Conservation (phyloP, 2,113 vertebrate genomes). For the Rhinoderma darwinii region DNA sequence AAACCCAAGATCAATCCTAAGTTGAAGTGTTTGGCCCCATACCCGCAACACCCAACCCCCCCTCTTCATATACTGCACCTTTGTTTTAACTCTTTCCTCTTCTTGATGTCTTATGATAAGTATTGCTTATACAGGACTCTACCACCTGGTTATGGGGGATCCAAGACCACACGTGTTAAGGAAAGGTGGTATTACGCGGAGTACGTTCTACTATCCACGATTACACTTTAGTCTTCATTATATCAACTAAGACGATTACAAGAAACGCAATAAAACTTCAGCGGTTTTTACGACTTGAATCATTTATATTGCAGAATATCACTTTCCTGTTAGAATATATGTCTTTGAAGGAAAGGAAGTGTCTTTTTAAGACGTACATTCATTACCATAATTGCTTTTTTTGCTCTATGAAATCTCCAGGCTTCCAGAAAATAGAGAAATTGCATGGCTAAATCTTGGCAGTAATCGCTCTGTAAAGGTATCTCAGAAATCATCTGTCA, state of each 20-base stretch:
- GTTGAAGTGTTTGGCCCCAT: no score
- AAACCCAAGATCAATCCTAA: no score
- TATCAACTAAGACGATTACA: neutral
- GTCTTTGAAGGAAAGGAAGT: neutral
- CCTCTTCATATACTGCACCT: no score
- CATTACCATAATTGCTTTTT: constrained; percentile 48
- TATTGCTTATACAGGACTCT: neutral
- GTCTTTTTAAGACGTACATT: neutral
- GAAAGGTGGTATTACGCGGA: neutral
- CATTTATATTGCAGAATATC: neutral
- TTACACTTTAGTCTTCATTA: neutral
- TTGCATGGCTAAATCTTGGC: neutral
- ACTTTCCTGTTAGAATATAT: neutral
- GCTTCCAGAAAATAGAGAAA: constrained; percentile 20
- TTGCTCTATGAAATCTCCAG: constrained; percentile 23
- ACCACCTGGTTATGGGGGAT: neutral
- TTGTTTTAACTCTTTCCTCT: no score
- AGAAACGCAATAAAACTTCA: neutral
- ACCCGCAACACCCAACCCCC: no score
- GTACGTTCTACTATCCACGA: neutral
- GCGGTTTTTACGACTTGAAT: neutral
- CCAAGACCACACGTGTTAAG: neutral
- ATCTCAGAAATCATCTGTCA: constrained; percentile 40
- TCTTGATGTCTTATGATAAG: no score
- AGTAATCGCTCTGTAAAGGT: constrained; percentile 38